Evolutionary conservation across 2,113 vertebrate species (phyloP).

Genomic region (Ibidorhyncha struthersii): DNA sequence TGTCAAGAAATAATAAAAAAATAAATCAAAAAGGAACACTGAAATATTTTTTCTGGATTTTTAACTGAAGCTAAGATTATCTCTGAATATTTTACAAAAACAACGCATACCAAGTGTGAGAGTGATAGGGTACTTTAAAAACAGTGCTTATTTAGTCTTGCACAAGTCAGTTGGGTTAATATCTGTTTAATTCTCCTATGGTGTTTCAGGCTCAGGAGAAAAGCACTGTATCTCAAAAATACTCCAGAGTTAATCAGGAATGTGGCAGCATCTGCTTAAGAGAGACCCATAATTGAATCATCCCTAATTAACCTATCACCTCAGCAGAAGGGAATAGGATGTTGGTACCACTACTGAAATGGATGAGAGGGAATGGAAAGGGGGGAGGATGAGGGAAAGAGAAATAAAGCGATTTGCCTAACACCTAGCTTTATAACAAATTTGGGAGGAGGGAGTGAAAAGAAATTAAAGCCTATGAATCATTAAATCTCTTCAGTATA

Average conservation of each 20-base stretch:
- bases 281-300: slow-evolving; percentile 37
- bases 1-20: not conserved
- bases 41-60: not conserved
- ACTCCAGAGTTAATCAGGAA: slow-evolving; percentile 46
- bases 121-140: not conserved
- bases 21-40: not conserved
- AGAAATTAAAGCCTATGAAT: not conserved
- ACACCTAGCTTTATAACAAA: slow-evolving; percentile 7
- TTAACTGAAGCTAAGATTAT: not conserved
- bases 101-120: not conserved
- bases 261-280: slow-evolving; percentile 62
- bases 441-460: not conserved
- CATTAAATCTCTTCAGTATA: slow-evolving; percentile 8
- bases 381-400: not conserved
- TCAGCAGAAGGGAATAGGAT: slow-evolving; percentile 21
- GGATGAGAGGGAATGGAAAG: not conserved
- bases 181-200: slow-evolving; percentile 24
- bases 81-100: slow-evolving; percentile 3
- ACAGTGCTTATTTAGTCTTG: not conserved
- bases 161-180: slow-evolving; percentile 16
- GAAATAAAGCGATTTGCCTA: slow-evolving; percentile 3
- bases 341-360: slow-evolving; percentile 34
- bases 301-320: slow-evolving; percentile 41
- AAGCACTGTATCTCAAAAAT: slow-evolving; percentile 28
- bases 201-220: slow-evolving; percentile 29